phyloP scores from a whole-genome alignment of 2,888 invertebrate genomes.

The Eupeodes latifasciatus region DNA sequence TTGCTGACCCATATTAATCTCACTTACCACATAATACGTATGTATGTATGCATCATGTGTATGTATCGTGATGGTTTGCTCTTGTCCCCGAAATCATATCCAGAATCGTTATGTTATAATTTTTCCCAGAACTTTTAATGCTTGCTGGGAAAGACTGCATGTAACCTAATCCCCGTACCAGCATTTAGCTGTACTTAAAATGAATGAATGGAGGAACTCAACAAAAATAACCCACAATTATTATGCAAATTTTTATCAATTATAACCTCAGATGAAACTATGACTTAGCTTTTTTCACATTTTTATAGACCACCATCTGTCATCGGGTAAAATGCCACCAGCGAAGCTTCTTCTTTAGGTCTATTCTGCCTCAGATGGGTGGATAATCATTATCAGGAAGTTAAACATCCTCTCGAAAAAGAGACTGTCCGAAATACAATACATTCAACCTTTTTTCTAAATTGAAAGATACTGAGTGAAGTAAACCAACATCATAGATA shows the following conservation, averaged over 20 bases:
- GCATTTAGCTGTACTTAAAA: neutral
- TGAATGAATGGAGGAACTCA: constrained; percentile 2
- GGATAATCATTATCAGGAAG: neutral
- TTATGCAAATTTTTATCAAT: constrained; percentile 66
- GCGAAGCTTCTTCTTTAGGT: constrained; percentile 18
- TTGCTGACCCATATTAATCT: constrained; percentile 66
- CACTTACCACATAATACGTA: constrained; percentile 63
- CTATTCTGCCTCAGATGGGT: neutral
- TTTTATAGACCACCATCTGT: constrained; percentile 53
- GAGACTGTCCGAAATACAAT: neutral
- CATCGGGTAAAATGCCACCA: constrained; percentile 60
- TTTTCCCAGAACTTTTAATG: constrained; percentile 22
- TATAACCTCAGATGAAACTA: constrained; percentile 46
- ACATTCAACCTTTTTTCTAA: neutral
- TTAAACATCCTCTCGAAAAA: constrained; percentile 14
- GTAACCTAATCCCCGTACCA: constrained; percentile 38
- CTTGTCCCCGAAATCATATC: constrained; percentile 17
- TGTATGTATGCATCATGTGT: neutral
- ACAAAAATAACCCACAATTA: constrained; percentile 53
- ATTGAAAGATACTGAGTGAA: neutral
- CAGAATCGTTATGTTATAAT: neutral
- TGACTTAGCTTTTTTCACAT: constrained; percentile 62
- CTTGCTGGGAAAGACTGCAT: neutral
- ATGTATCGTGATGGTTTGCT: neutral
- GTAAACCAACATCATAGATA: constrained; percentile 31